phyloP scores from a whole-genome alignment of 53 echinoderm and acorn worm genomes.

The Apostichopus leukothele region DNA sequence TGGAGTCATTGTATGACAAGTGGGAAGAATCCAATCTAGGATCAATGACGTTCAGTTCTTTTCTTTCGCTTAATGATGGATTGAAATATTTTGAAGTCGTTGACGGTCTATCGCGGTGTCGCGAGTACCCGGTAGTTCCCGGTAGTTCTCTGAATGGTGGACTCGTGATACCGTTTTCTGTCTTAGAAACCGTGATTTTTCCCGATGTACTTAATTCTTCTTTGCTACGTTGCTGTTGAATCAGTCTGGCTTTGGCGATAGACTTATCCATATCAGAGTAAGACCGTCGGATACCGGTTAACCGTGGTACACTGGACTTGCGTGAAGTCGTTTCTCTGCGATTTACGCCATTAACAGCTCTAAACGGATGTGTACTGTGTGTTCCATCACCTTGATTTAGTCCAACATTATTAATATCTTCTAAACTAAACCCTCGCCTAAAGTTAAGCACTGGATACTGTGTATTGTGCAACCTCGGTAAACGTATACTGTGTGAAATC shows the following conservation, averaged over 20 bases:
- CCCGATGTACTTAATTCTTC: background rate
- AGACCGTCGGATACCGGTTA: background rate
- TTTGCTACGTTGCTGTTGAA: background rate
- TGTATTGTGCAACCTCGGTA: slow-evolving; percentile 5
- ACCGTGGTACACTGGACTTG: background rate
- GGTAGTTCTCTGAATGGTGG: background rate
- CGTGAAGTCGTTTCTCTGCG: background rate
- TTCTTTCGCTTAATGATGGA: background rate
- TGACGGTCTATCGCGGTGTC: slow-evolving; percentile 14
- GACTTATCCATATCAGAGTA: slow-evolving; percentile 32
- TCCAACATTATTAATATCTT: background rate
- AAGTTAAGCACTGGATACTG: background rate
- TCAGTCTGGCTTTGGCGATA: slow-evolving; percentile 4
- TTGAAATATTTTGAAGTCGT: slow-evolving; percentile 6
- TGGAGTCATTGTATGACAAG: background rate
- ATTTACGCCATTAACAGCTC: background rate
- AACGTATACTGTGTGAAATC: background rate
- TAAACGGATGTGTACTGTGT: background rate
- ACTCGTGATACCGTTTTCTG: background rate
- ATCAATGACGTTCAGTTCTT: background rate
- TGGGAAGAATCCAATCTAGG: background rate
- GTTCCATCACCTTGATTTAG: background rate
- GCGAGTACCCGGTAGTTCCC: background rate
- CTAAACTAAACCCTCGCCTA: slow-evolving; percentile 17
- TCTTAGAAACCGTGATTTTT: background rate